These are phyloP conservation scores for Chascanopsetta lugubris DNA, from an alignment of 2,113 vertebrate species.

Conservation along the genomic window DNA sequence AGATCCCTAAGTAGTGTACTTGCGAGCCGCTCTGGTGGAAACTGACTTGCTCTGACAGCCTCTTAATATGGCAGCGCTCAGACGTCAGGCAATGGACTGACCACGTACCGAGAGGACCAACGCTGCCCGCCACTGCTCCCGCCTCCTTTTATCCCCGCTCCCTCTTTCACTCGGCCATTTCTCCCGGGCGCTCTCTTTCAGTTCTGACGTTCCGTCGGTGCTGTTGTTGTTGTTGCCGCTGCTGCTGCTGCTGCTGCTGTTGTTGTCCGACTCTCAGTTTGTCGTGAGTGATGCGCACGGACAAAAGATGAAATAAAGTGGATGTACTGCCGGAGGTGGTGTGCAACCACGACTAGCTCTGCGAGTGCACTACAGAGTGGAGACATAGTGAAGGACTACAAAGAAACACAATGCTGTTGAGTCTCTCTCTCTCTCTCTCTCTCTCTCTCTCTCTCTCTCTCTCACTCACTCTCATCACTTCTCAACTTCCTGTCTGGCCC, in stretches of 20 bases:
- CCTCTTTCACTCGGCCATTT: conserved; percentile 6
- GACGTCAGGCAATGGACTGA: conserved; percentile 45
- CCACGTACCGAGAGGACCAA: conserved; percentile 42
- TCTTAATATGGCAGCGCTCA: conserved; percentile 61
- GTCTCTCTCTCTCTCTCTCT: too few species aligned
- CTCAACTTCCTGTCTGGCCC: too few species aligned
- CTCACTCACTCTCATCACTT: too few species aligned
- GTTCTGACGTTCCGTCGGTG: conserved; percentile 4
- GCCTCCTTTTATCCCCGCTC: conserved; percentile 16
- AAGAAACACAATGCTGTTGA: too few species aligned
- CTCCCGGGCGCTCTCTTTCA: conserved; percentile 8
- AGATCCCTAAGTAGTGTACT: conserved; percentile 44
- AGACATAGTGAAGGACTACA: too few species aligned
- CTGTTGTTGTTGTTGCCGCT: too few species aligned
- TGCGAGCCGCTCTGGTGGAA: conserved; percentile 58
- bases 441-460: too few species aligned
- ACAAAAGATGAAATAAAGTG: background rate
- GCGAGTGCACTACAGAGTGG: too few species aligned
- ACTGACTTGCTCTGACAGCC: conserved; percentile 60
- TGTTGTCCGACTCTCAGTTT: too few species aligned
- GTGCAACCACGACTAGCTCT: too few species aligned
- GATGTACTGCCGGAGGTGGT: too few species aligned
- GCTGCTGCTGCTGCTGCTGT: background rate
- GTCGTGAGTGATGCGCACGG: too few species aligned
- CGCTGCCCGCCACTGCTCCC: conserved; percentile 23